Percentiles rank a stretch among this genome's conserved stretches.
Evolutionary conservation across 2,113 vertebrate genomes (phyloP).

Genomic region (Tonatia bakeri): DNA sequence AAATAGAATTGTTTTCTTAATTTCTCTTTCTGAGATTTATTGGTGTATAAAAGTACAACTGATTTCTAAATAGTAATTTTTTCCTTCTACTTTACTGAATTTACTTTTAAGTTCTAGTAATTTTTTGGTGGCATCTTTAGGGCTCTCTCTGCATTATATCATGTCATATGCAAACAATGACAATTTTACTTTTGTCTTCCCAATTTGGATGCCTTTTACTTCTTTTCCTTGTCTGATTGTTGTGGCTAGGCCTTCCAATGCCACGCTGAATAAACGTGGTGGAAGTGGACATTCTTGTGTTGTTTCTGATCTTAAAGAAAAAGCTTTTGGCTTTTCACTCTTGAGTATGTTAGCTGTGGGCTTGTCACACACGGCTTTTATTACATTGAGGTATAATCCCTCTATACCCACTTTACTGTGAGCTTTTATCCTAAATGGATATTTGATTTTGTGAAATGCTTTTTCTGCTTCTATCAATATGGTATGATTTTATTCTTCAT

Average conservation of each 20-base stretch:
- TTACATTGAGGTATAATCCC: too few relatives aligned
- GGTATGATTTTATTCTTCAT: too few relatives aligned
- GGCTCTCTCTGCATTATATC: background rate
- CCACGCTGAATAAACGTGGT: background rate
- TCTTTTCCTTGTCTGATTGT: background rate
- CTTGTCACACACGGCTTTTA: too few relatives aligned
- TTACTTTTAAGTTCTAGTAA: background rate
- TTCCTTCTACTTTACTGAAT: background rate
- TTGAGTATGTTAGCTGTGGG: background rate
- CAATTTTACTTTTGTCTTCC: background rate
- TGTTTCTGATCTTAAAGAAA: background rate
- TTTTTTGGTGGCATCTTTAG: background rate
- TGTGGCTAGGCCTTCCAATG: background rate
- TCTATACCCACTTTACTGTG: too few relatives aligned
- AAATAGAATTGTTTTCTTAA: background rate
- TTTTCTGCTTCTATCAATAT: too few relatives aligned
- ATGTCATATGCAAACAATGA: background rate
- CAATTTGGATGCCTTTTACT: background rate
- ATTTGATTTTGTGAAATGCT: too few relatives aligned
- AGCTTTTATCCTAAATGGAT: too few relatives aligned
- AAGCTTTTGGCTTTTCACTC: background rate
- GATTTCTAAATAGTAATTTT: background rate
- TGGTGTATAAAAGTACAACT: background rate
- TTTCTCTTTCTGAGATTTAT: background rate
- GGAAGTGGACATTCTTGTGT: background rate